Evolutionary conservation across 2,888 invertebrate genomes (phyloP).

Genomic region (Phyllotreta cruciferae): DNA sequence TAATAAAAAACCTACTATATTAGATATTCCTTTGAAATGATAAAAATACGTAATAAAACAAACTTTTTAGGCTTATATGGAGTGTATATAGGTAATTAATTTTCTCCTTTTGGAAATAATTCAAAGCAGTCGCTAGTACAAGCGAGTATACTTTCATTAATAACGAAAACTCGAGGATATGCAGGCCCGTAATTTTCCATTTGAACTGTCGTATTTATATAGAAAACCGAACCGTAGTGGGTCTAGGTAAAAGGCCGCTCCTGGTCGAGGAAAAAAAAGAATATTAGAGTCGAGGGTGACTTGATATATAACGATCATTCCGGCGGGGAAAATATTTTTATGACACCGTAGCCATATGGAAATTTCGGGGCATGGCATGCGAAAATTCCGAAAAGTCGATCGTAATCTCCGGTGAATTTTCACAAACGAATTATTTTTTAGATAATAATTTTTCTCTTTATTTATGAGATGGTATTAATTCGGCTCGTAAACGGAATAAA

Average conservation of each 20-base stretch:
- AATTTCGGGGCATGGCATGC: conserved; percentile 51
- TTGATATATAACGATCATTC: conserved; percentile 54
- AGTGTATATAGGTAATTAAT: conserved; percentile 15
- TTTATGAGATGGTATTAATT: no score
- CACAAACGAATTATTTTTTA: no score
- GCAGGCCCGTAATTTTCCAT: no score
- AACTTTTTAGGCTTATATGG: no score
- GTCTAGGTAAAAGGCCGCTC: conserved; percentile 36
- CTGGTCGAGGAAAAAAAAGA: conserved; percentile 43
- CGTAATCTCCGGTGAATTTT: no score
- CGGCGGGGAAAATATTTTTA: conserved; percentile 57
- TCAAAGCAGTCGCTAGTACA: conserved; percentile 9
- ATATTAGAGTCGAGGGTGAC: conserved; percentile 50
- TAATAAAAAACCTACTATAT: neutral
- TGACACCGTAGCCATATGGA: conserved; percentile 53
- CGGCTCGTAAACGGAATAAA: no score
- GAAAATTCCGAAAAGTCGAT: conserved; percentile 32
- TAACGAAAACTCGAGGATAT: neutral
- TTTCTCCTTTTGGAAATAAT: conserved; percentile 25
- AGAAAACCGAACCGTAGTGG: conserved; percentile 18
- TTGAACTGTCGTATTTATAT: no score
- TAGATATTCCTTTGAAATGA: no score
- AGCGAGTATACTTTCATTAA: conserved; percentile 25
- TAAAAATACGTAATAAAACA: no score
- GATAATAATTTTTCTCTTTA: no score